These are phyloP conservation scores for Psephotus haematonotus DNA, from an alignment of 2,113 vertebrate genomes.

Conservation along the genomic window DNA sequence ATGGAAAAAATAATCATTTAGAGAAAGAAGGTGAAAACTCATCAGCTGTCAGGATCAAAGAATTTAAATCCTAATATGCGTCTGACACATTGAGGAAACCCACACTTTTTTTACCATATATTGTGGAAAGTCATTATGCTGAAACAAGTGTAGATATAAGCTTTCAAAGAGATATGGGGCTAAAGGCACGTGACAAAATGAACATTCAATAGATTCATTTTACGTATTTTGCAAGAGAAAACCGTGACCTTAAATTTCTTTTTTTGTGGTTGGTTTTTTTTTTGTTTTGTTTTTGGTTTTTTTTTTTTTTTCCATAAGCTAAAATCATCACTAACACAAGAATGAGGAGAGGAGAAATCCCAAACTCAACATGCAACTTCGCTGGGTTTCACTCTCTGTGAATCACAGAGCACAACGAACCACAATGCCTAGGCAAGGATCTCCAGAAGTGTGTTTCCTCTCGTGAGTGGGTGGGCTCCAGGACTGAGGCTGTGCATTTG, in stretches of 20 bases:
- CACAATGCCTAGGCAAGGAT: neutral
- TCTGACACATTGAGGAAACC: neutral
- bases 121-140: neutral
- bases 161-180: neutral
- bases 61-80: neutral
- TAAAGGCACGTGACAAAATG: neutral
- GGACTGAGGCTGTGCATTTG: accelerated
- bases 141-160: neutral
- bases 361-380: neutral
- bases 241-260: neutral
- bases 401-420: neutral
- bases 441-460: accelerated
- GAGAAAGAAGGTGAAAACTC: neutral
- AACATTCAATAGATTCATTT: neutral
- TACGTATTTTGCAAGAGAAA: neutral
- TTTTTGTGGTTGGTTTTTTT: neutral
- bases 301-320: neutral
- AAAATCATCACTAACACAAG: neutral
- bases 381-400: neutral
- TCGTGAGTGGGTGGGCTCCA: accelerated
- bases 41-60: neutral
- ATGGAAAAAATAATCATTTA: neutral
- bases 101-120: neutral
- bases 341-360: neutral
- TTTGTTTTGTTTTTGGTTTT: neutral